Conservation (phyloP, 1,140 invertebrate genomes). For the Oncopeltus fasciatus region DNA sequence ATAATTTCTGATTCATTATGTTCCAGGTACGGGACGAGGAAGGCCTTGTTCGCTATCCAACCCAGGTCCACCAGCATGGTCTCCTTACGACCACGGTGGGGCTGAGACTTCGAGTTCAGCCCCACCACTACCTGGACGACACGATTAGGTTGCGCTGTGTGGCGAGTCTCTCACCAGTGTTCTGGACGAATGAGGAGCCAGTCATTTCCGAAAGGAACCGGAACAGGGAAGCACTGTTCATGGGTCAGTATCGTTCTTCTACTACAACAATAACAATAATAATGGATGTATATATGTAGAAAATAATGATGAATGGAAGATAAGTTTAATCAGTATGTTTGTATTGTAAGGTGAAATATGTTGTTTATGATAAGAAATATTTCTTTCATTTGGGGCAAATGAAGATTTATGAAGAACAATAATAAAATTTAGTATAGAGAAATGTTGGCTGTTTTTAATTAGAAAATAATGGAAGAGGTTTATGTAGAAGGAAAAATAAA, state of each 20-base stretch:
- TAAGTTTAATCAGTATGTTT: too few species aligned
- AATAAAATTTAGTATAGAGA: too few species aligned
- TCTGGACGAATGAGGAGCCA: constrained; percentile 40
- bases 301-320: too few species aligned
- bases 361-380: too few species aligned
- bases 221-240: constrained; percentile 40
- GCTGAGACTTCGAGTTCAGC: constrained; percentile 34
- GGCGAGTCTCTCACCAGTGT: constrained; percentile 39
- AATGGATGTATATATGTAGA: too few species aligned
- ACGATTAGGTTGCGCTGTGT: constrained; percentile 43
- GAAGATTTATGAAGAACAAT: too few species aligned
- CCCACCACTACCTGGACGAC: constrained; percentile 36
- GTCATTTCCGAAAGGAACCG: constrained; percentile 36
- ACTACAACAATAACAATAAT: background rate
- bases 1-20: background rate
- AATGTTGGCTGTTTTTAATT: too few species aligned
- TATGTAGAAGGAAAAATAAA: too few species aligned
- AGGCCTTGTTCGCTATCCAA: constrained; percentile 35
- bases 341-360: too few species aligned
- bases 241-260: constrained; percentile 31
- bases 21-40: constrained; percentile 33
- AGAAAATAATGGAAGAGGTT: too few species aligned
- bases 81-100: constrained; percentile 39
- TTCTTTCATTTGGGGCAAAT: too few species aligned
- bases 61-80: constrained; percentile 36